A percentile compares a stretch with the other conserved stretches of the same genome.
These are phyloP conservation scores for Halocaridina rubra DNA, from an alignment of 2,888 invertebrate species.

Conservation along the genomic window DNA sequence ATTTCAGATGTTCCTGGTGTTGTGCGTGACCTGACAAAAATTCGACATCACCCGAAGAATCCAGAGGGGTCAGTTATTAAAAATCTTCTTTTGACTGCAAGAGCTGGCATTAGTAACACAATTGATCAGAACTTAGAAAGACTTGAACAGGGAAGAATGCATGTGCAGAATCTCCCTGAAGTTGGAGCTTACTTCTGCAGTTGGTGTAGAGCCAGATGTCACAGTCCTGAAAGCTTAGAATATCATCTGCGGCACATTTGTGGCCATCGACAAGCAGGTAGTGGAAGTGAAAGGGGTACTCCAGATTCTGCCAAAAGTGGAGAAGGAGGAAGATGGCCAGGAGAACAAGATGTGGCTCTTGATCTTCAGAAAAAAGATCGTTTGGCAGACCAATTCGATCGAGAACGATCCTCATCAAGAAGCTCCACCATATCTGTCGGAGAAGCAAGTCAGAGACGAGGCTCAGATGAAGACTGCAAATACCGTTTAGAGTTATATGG, in stretches of 20 bases:
- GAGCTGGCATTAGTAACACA: background rate
- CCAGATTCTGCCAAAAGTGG: constrained; percentile 42
- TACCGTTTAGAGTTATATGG: constrained; percentile 7
- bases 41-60: constrained; percentile 75
- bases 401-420: constrained; percentile 35
- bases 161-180: constrained; percentile 69
- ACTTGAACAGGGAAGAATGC: constrained; percentile 25
- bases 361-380: constrained; percentile 49
- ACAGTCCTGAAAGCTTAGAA: constrained; percentile 83
- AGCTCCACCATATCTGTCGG: constrained; percentile 23
- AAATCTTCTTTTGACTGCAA: constrained; percentile 77
- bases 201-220: constrained; percentile 82
- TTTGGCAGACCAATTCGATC: background rate
- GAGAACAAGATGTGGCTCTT: constrained; percentile 53
- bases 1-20: constrained; percentile 28
- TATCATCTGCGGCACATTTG: constrained; percentile 84
- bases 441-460: constrained; percentile 19
- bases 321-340: constrained; percentile 28
- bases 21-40: constrained; percentile 31
- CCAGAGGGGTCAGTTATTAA: constrained; percentile 76
- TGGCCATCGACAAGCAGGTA: constrained; percentile 43
- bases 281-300: constrained; percentile 43
- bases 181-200: constrained; percentile 74
- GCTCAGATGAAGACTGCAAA: constrained; percentile 24
- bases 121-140: constrained; percentile 66